Base-by-base conservation (phyloP, 2,113 vertebrate species). In the Megatriorchis doriae region DNA sequence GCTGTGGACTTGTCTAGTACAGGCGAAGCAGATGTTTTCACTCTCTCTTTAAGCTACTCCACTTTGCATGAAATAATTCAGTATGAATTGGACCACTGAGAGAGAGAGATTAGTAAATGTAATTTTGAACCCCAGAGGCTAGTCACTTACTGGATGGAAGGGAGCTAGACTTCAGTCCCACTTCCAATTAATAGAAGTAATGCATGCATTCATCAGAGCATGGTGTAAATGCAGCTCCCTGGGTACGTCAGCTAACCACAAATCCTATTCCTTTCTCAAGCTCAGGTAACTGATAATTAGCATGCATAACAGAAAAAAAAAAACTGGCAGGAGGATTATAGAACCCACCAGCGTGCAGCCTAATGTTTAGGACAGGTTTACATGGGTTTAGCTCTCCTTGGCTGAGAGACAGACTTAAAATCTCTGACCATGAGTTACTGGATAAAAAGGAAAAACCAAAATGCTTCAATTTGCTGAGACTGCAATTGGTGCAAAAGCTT, bases 61-160 rank as follows among this genome's bases (percentile, higher is more conserved):
- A 71, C 43, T 93, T 89, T 82, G 52, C 47, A 56, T 79, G 77
- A 86, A 75, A 85, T 94, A 94, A 85, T 90, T 96, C 78, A 72
- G 61, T 22, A 26, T 56, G 91, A 94, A 96, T 79, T 89, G 77
- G 89, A 91, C 94, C 84, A 79, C 32, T 43, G 93, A 93, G 93
- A 95, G 75, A 56, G 25, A 84, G 31, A 96, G 55, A 93, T 94
- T 65, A 86, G 83, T 84, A 84, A 94, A 96, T 79, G 84, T 75
- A 86, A 94, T 93, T 96, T 87, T 91, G 94, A 87, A 77, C 81
- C 84, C 87, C 43, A 92, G 82, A 94, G 94, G 75, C 55, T 66
- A n/a, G 94, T 48, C 50, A 52, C 63, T 81, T 91, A 81, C 73
- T 79, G 78, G 40, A 85, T 84, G 52, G 75, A 75, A 96, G 73